Evolutionary conservation across 2,113 vertebrate species (phyloP).

Genomic region (Percopsis transmontana): DNA sequence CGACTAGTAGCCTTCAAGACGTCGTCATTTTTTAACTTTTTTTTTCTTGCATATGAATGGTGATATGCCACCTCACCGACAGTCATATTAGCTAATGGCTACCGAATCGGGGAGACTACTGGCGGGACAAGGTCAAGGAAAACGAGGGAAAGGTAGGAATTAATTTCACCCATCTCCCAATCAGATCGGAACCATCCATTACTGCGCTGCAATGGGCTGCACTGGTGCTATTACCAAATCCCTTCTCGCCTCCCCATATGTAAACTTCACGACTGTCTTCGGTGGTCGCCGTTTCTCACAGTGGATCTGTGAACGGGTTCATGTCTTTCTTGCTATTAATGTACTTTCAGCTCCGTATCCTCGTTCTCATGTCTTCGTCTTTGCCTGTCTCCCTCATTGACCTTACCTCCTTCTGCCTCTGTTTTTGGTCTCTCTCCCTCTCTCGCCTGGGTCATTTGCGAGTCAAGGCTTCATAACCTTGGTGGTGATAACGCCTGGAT

Average conservation of each 20-base stretch:
- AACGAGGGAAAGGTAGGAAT: slow-evolving; percentile 83
- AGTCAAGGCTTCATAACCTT: slow-evolving; percentile 70
- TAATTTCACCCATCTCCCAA: slow-evolving; percentile 75
- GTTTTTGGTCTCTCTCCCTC: slow-evolving; percentile 70
- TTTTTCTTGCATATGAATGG: slow-evolving; percentile 80
- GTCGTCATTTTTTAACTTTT: slow-evolving; percentile 75
- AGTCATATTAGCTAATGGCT: slow-evolving; percentile 83
- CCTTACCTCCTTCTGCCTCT: slow-evolving; percentile 69
- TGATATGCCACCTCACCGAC: slow-evolving; percentile 81
- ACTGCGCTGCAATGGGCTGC: slow-evolving; percentile 74
- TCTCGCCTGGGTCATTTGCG: slow-evolving; percentile 67
- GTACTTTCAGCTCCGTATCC: slow-evolving; percentile 65
- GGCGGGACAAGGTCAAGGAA: slow-evolving; percentile 82
- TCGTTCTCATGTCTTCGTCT: slow-evolving; percentile 72
- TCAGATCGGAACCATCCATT: slow-evolving; percentile 77
- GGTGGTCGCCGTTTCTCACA: slow-evolving; percentile 75
- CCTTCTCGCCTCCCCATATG: slow-evolving; percentile 64
- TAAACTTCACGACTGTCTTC: slow-evolving; percentile 76
- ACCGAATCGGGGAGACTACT: slow-evolving; percentile 84
- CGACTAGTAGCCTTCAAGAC: slow-evolving; percentile 68
- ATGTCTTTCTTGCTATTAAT: slow-evolving; percentile 75
- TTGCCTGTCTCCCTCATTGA: slow-evolving; percentile 75
- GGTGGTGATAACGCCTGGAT: slow-evolving; percentile 71
- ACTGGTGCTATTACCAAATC: slow-evolving; percentile 70
- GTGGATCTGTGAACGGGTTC: slow-evolving; percentile 69